A percentile compares a stretch with the other conserved stretches of the same genome.
Conservation (phyloP, 1,140 invertebrate genomes). For the Hyles euphorbiae region DNA sequence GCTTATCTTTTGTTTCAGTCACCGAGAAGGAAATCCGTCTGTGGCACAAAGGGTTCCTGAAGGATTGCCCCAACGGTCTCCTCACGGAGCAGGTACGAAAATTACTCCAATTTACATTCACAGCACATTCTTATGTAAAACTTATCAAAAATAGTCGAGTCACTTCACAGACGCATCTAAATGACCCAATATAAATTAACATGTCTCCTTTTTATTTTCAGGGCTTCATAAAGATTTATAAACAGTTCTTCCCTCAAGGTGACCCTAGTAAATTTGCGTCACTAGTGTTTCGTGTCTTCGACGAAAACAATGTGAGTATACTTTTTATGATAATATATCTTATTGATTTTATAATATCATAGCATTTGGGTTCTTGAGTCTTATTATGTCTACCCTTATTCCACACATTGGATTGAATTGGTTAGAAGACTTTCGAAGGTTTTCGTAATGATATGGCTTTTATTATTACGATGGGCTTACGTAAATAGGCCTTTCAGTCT, state of each 20-base stretch:
- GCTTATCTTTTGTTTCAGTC: conserved; percentile 81
- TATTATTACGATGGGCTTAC: no score
- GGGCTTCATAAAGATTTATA: conserved; percentile 99
- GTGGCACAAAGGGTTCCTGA: conserved; percentile 96
- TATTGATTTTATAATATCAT: not conserved
- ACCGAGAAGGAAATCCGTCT: conserved; percentile 91
- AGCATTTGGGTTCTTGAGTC: not conserved
- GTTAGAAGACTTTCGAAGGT: no score
- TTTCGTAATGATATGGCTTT: no score
- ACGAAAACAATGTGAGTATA: conserved; percentile 96
- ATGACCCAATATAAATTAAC: not conserved
- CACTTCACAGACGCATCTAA: no score
- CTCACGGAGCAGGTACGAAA: conserved; percentile 91
- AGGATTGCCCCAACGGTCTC: conserved; percentile 94
- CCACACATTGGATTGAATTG: no score
- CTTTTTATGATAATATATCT: not conserved
- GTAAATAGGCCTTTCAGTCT: no score
- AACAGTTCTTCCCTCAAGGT: conserved; percentile 98
- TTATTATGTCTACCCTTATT: no score
- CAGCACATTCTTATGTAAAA: no score
- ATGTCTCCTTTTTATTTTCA: conserved; percentile 60
- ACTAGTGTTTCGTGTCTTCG: conserved; percentile 97
- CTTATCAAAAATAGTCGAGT: no score
- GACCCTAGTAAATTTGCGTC: conserved; percentile 98
- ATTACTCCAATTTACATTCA: not conserved